A percentile compares a stretch with the other conserved stretches of the same genome.
Evolutionary conservation across 2,113 vertebrate species (phyloP).

Genomic region (Anthoscopus minutus): DNA sequence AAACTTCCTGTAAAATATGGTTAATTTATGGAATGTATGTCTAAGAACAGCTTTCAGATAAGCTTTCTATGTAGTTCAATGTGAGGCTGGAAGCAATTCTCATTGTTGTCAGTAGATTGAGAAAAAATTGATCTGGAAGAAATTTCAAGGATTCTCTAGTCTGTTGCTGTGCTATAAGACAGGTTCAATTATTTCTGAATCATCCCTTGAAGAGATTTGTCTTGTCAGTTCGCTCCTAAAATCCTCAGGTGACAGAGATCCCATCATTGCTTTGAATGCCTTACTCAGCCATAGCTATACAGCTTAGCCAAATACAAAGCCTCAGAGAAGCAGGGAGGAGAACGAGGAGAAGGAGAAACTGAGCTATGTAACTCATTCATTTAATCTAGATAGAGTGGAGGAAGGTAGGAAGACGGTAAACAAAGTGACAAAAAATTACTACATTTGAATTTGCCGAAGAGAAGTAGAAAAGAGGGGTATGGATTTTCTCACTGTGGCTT

Average conservation of each 20-base stretch:
- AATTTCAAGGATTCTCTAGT: constrained; percentile 9
- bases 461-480: background rate
- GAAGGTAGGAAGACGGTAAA: background rate
- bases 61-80: background rate
- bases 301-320: background rate
- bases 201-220: background rate
- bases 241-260: background rate
- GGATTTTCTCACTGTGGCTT: background rate
- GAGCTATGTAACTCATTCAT: background rate
- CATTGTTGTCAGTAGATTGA: background rate
- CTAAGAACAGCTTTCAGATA: background rate
- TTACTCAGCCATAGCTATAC: background rate
- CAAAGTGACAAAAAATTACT: background rate
- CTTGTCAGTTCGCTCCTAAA: background rate
- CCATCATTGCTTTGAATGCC: background rate
- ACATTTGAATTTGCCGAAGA: background rate
- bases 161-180: background rate
- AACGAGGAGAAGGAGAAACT: background rate
- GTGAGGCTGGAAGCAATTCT: background rate
- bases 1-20: background rate
- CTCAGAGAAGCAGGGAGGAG: background rate
- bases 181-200: constrained; percentile 11
- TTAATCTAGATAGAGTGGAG: background rate
- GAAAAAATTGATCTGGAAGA: background rate
- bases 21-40: background rate